Percentiles rank a stretch among this genome's conserved stretches.
phyloP scores from a whole-genome alignment of 2,888 invertebrate genomes.

The Embidobia sp. region DNA sequence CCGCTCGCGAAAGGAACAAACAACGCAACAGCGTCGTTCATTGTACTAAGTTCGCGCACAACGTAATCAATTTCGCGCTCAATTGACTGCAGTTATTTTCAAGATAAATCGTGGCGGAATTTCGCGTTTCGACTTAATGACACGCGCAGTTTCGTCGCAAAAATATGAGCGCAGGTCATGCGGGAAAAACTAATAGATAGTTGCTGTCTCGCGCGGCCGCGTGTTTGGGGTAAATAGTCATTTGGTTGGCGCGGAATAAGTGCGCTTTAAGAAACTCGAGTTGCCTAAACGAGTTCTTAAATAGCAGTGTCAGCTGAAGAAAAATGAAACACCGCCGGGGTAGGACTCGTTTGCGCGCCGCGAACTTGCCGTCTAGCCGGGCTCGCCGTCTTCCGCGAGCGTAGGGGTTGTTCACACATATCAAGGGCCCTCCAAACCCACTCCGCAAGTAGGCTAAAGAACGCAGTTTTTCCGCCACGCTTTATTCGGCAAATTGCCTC shows the following conservation, averaged over 20 bases:
- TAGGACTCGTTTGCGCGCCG: slow-evolving; percentile 55
- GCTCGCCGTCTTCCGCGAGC: slow-evolving; percentile 52
- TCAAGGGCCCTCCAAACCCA: slow-evolving; percentile 63
- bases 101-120: slow-evolving; percentile 29
- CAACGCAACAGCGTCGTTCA: slow-evolving; percentile 6
- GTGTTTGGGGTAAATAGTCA: slow-evolving; percentile 24
- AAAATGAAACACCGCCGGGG: slow-evolving; percentile 52
- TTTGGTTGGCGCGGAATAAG: slow-evolving; percentile 29
- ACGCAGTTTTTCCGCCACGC: slow-evolving; percentile 66
- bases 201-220: not conserved
- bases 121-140: slow-evolving; percentile 28
- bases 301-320: slow-evolving; percentile 53
- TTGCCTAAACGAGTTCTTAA: slow-evolving; percentile 58
- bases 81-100: slow-evolving; percentile 31
- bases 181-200: slow-evolving; percentile 11
- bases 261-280: slow-evolving; percentile 36
- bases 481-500: slow-evolving; percentile 44
- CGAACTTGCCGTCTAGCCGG: slow-evolving; percentile 51
- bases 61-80: slow-evolving; percentile 35
- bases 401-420: slow-evolving; percentile 64
- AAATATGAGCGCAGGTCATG: slow-evolving; percentile 10
- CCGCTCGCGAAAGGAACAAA: slow-evolving; percentile 1
- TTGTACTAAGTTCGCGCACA: slow-evolving; percentile 41
- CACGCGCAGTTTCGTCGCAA: too few relatives aligned
- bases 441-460: slow-evolving; percentile 65